phyloP scores from a whole-genome alignment of 2,113 vertebrate genomes.

The Leptobrachium leishanense region DNA sequence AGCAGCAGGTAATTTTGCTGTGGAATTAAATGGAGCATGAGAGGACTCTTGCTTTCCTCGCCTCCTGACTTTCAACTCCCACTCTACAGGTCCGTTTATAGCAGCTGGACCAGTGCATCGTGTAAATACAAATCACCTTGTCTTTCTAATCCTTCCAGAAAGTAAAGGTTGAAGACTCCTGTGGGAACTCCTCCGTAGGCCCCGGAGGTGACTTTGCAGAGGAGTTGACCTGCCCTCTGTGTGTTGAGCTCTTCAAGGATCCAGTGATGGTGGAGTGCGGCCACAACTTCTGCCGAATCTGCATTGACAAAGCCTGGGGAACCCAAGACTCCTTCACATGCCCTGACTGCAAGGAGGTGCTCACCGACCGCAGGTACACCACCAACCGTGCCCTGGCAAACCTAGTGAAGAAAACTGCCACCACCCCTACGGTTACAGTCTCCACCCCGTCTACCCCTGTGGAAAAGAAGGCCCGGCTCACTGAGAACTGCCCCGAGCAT shows the following conservation, averaged over 20 bases:
- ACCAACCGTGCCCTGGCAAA: slow-evolving; percentile 72
- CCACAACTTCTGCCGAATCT: slow-evolving; percentile 61
- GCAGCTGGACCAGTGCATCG: too few relatives aligned
- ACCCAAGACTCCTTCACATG: slow-evolving; percentile 62
- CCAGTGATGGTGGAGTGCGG: slow-evolving; percentile 60
- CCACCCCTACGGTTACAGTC: slow-evolving; percentile 55
- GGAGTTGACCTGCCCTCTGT: slow-evolving; percentile 59
- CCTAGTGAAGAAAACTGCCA: slow-evolving; percentile 38
- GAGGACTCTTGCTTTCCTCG: too few relatives aligned
- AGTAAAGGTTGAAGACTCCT: slow-evolving; percentile 4
- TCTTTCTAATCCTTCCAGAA: slow-evolving; percentile 1
- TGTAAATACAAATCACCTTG: too few relatives aligned
- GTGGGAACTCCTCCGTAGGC: not conserved
- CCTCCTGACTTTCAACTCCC: too few relatives aligned
- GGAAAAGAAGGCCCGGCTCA: slow-evolving; percentile 51
- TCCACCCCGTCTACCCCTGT: not conserved
- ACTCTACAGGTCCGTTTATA: not conserved
- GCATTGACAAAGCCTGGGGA: slow-evolving; percentile 51
- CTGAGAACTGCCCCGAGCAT: slow-evolving; percentile 52
- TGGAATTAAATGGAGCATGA: too few relatives aligned
- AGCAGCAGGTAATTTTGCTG: too few relatives aligned
- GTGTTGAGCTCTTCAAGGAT: slow-evolving; percentile 58
- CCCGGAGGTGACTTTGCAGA: slow-evolving; percentile 36
- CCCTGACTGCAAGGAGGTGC: slow-evolving; percentile 77
- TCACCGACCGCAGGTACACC: slow-evolving; percentile 64